Evolutionary conservation across 2,113 vertebrate species (phyloP).

Genomic region (Hemicordylus capensis): DNA sequence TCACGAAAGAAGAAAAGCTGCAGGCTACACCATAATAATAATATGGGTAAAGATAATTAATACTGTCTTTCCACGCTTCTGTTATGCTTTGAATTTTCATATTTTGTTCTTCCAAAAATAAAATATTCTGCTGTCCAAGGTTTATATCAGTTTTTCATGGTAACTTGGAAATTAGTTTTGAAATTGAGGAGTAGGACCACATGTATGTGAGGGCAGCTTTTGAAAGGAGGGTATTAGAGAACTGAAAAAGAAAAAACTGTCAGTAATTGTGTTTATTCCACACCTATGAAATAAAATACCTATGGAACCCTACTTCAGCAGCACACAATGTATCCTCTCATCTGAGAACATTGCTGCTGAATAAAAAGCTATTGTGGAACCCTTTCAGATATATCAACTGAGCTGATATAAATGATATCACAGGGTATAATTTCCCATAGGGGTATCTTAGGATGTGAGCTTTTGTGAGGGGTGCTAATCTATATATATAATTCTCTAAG

Average conservation of each 20-base stretch:
- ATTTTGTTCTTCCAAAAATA: conserved; percentile 53
- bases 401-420: too few species aligned
- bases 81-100: conserved; percentile 38
- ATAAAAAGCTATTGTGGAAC: too few species aligned
- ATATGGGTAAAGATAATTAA: conserved; percentile 73
- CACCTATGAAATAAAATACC: too few species aligned
- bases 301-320: too few species aligned
- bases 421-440: too few species aligned
- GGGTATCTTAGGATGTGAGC: too few species aligned
- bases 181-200: conserved; percentile 45
- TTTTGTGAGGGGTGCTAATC: too few species aligned
- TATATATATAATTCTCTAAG: too few species aligned
- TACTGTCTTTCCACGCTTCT: conserved; percentile 41
- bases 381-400: too few species aligned
- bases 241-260: conserved; percentile 52
- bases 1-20: conserved; percentile 62
- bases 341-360: too few species aligned
- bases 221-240: conserved; percentile 49
- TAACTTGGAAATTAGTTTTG: conserved; percentile 52
- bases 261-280: too few species aligned
- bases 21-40: conserved; percentile 63
- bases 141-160: conserved; percentile 48
- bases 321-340: too few species aligned
- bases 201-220: conserved; percentile 30
- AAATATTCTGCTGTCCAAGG: conserved; percentile 32